Evolutionary conservation across 2,888 invertebrate genomes (phyloP).

Genomic region (Alviniconcha strummeri): DNA sequence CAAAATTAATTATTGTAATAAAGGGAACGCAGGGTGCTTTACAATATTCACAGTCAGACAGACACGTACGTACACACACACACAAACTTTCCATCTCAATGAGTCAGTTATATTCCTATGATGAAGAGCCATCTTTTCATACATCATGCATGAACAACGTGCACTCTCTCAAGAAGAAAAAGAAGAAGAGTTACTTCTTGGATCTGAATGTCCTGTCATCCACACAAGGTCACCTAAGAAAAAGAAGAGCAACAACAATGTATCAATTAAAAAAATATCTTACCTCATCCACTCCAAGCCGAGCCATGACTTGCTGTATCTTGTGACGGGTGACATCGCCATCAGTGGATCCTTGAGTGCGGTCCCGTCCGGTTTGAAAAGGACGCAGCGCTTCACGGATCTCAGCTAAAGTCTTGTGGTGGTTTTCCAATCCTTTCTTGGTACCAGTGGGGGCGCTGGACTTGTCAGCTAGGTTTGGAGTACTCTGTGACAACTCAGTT

Average conservation of each 20-base stretch:
- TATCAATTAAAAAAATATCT: constrained; percentile 6
- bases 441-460: constrained; percentile 30
- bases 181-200: no score
- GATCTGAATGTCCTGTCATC: no score
- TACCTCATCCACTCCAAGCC: constrained; percentile 53
- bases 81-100: not conserved
- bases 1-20: no score
- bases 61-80: constrained; percentile 22
- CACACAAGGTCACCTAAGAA: not conserved
- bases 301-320: constrained; percentile 43
- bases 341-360: constrained; percentile 39
- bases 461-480: constrained; percentile 49
- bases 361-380: constrained; percentile 73
- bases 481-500: constrained; percentile 50
- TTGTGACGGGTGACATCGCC: constrained; percentile 41
- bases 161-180: no score
- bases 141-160: no score
- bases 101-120: no score
- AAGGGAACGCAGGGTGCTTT: not conserved
- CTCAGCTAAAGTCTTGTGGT: constrained; percentile 90
- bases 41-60: not conserved
- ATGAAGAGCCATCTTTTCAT: no score
- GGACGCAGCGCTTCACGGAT: constrained; percentile 88
- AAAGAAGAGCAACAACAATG: not conserved
- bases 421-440: constrained; percentile 73